These are phyloP conservation scores for Haplochromis vanheusdeni DNA, from an alignment of 2,113 vertebrate genomes.

Conservation along the genomic window DNA sequence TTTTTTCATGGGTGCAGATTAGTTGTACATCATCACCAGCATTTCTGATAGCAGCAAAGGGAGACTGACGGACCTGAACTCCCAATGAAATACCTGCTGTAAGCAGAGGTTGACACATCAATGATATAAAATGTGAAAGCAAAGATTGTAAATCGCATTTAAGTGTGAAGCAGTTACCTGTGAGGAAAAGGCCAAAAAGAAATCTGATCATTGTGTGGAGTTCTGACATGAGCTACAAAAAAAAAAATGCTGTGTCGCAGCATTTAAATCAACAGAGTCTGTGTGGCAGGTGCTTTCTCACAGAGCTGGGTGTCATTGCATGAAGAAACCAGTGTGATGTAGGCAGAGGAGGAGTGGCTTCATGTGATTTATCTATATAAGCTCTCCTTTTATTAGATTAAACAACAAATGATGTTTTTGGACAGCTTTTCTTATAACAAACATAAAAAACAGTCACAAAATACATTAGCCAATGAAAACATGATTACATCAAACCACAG, in stretches of 20 bases:
- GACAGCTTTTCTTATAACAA: neutral
- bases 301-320: neutral
- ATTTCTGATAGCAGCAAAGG: neutral
- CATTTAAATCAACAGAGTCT: too few species aligned
- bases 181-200: neutral
- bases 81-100: neutral
- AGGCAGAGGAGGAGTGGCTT: neutral
- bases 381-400: neutral
- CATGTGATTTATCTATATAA: neutral
- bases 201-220: neutral
- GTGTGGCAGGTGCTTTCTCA: neutral
- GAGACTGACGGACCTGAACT: neutral
- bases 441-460: accelerated
- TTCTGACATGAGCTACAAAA: neutral
- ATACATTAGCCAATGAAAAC: neutral
- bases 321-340: neutral
- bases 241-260: neutral
- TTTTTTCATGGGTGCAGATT: neutral
- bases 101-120: neutral
- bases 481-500: neutral
- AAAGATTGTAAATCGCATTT: accelerated
- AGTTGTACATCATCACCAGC: neutral
- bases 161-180: neutral
- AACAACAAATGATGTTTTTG: neutral
- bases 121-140: neutral